Evolutionary conservation across 2,888 invertebrate genomes (phyloP).

Genomic region (Hydroisotoma schaefferi): DNA sequence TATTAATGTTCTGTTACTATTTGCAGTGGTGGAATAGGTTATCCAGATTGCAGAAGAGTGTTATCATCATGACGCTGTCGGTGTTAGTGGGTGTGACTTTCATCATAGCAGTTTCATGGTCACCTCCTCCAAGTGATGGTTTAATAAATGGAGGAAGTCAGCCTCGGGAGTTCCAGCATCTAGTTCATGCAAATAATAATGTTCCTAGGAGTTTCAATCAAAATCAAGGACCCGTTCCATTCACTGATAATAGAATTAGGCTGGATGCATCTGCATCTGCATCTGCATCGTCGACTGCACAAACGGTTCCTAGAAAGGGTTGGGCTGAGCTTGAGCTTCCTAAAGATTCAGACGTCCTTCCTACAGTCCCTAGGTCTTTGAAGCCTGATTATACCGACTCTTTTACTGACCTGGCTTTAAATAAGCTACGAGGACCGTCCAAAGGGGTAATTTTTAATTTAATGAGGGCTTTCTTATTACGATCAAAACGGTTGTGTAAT

Average conservation of each 20-base stretch:
- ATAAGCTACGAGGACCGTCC: background rate
- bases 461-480: too few relatives aligned
- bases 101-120: slow-evolving; percentile 2
- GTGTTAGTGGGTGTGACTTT: slow-evolving; percentile 59
- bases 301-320: background rate
- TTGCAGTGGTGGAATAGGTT: slow-evolving; percentile 82
- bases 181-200: background rate
- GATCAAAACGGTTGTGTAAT: background rate
- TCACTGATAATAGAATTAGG: too few relatives aligned
- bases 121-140: background rate
- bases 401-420: slow-evolving; percentile 9
- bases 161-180: background rate
- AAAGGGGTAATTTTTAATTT: too few relatives aligned
- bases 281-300: background rate
- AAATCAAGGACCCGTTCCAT: background rate
- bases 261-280: background rate
- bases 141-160: background rate
- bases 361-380: slow-evolving; percentile 29
- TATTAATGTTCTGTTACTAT: slow-evolving; percentile 17
- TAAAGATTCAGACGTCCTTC: slow-evolving; percentile 12
- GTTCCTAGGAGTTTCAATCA: background rate
- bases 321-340: slow-evolving; percentile 13
- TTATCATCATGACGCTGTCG: slow-evolving; percentile 65
- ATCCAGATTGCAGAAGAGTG: slow-evolving; percentile 75
- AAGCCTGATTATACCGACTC: slow-evolving; percentile 29